These are phyloP conservation scores for Manis javanica DNA, from an alignment of 2,797 vertebrate species.

Conservation along the genomic window DNA sequence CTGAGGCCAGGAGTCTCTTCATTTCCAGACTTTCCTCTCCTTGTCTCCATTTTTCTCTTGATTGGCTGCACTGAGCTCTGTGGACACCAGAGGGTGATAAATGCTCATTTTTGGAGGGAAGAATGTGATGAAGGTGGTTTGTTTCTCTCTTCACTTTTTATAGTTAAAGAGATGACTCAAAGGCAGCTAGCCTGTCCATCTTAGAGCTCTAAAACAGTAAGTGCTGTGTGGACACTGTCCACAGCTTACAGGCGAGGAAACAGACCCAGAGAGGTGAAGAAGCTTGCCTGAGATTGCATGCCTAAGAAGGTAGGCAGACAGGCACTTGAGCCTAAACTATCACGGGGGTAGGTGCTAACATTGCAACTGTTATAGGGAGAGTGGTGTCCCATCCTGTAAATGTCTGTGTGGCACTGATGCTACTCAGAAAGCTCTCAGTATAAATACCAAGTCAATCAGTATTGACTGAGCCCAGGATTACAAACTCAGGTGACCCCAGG, in stretches of 20 bases:
- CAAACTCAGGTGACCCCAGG: neutral
- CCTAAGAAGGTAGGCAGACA: neutral
- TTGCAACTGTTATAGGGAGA: neutral
- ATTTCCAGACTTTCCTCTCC: neutral
- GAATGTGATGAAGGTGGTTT: accelerated
- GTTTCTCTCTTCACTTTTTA: neutral
- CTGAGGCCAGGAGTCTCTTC: neutral
- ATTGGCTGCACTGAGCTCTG: neutral
- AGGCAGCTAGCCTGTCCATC: neutral
- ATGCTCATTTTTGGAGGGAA: neutral
- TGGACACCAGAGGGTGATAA: slow-evolving; percentile 54
- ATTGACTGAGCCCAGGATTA: too few relatives aligned
- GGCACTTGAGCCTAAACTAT: neutral
- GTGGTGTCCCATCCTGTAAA: neutral
- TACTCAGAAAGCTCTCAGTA: neutral
- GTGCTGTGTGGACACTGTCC: neutral
- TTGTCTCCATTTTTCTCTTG: neutral
- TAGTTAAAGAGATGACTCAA: neutral
- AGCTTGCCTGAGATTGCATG: neutral
- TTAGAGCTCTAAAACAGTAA: neutral
- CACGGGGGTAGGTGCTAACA: neutral
- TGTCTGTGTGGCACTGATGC: too few relatives aligned
- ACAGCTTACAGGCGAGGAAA: neutral
- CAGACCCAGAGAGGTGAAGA: neutral
- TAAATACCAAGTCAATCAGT: accelerated